Conservation (phyloP, 2,888 invertebrate genomes). For the Ophion slaviceki region DNA sequence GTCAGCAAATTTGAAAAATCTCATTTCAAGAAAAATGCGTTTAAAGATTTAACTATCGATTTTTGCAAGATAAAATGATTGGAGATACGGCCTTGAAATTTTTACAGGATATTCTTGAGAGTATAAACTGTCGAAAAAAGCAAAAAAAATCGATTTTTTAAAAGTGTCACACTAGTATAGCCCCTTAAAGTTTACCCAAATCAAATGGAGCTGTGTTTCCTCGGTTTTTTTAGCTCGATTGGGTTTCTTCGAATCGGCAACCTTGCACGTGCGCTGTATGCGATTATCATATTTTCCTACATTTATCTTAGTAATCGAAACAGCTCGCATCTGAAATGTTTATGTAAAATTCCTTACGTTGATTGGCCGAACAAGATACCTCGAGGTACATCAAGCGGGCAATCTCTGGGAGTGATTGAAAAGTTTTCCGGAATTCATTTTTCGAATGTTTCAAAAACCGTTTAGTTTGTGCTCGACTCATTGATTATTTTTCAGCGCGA, state of each 20-base stretch:
- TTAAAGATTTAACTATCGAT: no score
- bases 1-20: no score
- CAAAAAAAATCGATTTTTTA: no score
- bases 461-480: neutral
- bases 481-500: conserved; percentile 70
- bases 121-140: no score
- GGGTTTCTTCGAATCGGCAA: neutral
- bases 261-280: neutral
- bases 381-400: neutral
- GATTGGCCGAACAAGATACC: neutral
- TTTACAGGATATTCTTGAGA: no score
- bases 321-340: no score
- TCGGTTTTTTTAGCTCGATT: neutral
- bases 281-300: neutral
- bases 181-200: neutral
- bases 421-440: neutral
- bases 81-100: no score
- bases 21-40: no score
- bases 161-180: no score
- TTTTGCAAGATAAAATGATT: no score
- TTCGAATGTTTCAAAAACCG: neutral
- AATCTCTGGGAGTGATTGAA: neutral
- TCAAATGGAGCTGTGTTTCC: no score
- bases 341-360: no score
- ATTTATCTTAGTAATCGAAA: neutral